phyloP scores from a whole-genome alignment of 2,113 vertebrate genomes.

The Tragelaphus buxtoni region DNA sequence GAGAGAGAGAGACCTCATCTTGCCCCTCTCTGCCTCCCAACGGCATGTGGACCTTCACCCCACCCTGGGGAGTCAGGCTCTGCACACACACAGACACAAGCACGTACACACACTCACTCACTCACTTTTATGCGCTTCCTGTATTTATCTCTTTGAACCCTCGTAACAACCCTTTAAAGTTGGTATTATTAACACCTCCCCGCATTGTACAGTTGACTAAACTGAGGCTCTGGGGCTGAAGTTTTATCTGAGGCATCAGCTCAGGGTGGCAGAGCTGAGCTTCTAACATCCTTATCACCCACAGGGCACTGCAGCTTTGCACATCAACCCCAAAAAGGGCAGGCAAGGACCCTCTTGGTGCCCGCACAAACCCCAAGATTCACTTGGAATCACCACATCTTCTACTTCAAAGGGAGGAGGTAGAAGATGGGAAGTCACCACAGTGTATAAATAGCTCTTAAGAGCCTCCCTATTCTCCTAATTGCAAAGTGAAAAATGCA shows the following conservation, averaged over 20 bases:
- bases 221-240: neutral
- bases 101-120: fast-evolving
- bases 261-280: neutral
- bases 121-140: no score
- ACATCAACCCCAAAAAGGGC: neutral
- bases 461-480: neutral
- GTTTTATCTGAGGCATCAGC: neutral
- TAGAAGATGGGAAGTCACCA: neutral
- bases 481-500: neutral
- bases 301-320: neutral
- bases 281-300: neutral
- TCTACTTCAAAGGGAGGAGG: neutral
- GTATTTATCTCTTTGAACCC: neutral
- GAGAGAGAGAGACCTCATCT: neutral
- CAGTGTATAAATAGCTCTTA: neutral
- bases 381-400: fast-evolving
- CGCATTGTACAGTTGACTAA: neutral
- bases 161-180: neutral
- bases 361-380: neutral
- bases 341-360: fast-evolving
- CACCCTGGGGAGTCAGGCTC: neutral
- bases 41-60: neutral
- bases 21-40: neutral
- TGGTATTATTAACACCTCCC: no score
- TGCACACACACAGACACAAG: neutral